These are phyloP conservation scores for Rattus rattus DNA, from an alignment of 2,113 vertebrate species.

Conservation along the genomic window DNA sequence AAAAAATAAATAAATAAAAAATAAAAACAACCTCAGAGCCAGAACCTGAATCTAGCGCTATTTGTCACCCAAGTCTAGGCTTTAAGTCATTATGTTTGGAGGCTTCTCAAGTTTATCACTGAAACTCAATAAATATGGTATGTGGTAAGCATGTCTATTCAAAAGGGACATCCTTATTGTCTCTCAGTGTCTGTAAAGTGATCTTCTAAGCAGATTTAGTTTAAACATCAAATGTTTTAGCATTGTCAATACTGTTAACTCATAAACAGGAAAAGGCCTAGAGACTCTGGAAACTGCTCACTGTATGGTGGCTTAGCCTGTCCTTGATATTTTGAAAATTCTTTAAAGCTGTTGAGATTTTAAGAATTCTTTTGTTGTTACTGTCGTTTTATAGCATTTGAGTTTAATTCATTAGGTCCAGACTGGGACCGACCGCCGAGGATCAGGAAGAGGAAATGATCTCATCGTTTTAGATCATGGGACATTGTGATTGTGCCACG, in stretches of 20 bases:
- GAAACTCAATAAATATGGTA: background rate
- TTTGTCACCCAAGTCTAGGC: background rate
- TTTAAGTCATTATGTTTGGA: background rate
- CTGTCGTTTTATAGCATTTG: background rate
- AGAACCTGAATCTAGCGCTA: background rate
- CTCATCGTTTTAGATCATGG: background rate
- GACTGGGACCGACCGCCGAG: background rate
- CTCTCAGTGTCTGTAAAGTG: background rate
- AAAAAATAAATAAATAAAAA: too few species aligned
- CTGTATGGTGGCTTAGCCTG: background rate
- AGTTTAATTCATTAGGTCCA: background rate
- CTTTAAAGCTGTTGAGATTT: background rate
- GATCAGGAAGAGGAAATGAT: background rate
- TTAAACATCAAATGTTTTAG: background rate
- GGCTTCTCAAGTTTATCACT: background rate
- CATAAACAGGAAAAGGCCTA: background rate
- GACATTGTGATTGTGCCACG: background rate
- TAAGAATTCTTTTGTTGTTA: background rate
- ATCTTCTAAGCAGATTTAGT: background rate
- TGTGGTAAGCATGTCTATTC: background rate
- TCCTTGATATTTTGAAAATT: slow-evolving; percentile 26
- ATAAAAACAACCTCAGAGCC: background rate
- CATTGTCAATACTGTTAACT: background rate
- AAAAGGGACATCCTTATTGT: background rate
- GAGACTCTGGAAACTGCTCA: background rate